A percentile compares a stretch with the other conserved stretches of the same genome.
These are phyloP conservation scores for Zelleria hepariella DNA, from an alignment of 2,888 invertebrate genomes.

Conservation along the genomic window DNA sequence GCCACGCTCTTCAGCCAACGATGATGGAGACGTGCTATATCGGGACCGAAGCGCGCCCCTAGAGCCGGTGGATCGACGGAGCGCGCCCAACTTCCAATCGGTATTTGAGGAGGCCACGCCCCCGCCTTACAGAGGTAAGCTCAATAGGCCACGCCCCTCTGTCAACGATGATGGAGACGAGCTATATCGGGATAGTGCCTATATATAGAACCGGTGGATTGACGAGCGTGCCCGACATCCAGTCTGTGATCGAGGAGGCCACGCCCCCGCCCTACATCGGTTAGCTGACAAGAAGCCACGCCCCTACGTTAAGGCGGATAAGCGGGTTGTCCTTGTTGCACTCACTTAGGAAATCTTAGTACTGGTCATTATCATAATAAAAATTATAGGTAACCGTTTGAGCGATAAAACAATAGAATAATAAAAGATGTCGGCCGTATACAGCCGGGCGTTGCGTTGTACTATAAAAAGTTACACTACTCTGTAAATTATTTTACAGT, in stretches of 20 bases:
- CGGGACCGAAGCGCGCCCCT: background rate
- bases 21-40: background rate
- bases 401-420: too few species aligned
- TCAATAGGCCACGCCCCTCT: constrained; percentile 53
- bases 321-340: too few species aligned
- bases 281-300: constrained; percentile 51
- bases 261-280: constrained; percentile 69
- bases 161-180: constrained; percentile 7
- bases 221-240: constrained; percentile 66
- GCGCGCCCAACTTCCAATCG: constrained; percentile 64
- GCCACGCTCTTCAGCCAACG: constrained; percentile 38
- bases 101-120: constrained; percentile 63
- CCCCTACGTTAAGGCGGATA: constrained; percentile 20
- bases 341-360: too few species aligned
- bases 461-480: too few species aligned
- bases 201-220: constrained; percentile 27
- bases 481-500: too few species aligned
- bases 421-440: too few species aligned
- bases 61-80: constrained; percentile 42
- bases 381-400: too few species aligned
- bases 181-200: background rate
- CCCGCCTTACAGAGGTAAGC: constrained; percentile 62
- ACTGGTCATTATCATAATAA: too few species aligned
- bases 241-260: constrained; percentile 57
- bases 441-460: too few species aligned